Evolutionary conservation across 2,888 invertebrate species (phyloP), one percentile per base, ranked within the genome.

Genomic region (Sinhomidia bicolor): DNA sequence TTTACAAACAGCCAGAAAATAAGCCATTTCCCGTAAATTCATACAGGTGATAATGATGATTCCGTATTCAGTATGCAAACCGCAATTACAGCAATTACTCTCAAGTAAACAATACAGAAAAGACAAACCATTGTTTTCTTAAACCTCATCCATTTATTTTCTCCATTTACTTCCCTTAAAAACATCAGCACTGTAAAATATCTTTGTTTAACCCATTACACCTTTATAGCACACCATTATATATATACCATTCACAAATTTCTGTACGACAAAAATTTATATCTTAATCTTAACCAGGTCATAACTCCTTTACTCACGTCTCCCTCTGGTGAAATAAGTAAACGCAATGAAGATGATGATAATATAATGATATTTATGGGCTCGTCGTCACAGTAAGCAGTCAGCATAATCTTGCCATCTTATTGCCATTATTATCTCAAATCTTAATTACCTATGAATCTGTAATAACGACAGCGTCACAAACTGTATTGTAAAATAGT

Each of bases 381-480:
- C 83, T 83, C 81, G 76, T 88, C 71, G 65, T 82, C 88, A 71
- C 88, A 88, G 82, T 65, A 44, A 65, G 65, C 51, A 85, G 82
- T 76, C 74, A 83, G 76, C 76, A 88, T 83, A 36, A 78, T 88
- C 60, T 76, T 88, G 68, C 84, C 65, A 86, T 80, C 54, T 83
- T 83, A 83, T 83, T 83, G 88, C 88, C 88, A 78, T 83, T 88
- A 82, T 83, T 88, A 88, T 88, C 88, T 88, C 36, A 51, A 51
- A 88, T 88, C 82, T 88, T 88, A 88, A 88, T 88, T 88, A 88
- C 88, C 44, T 88, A 83, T 88, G 88, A 88, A 88, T 88, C 83
- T 78, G 81, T 83, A 88, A 88, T 83, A 79, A 57, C 68, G 51
- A 79, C 62, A 62, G 44, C 4, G 10, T 2, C 36, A 47, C 74